Conservation (phyloP, 2,888 invertebrate species). For the Cordilura impudica region DNA sequence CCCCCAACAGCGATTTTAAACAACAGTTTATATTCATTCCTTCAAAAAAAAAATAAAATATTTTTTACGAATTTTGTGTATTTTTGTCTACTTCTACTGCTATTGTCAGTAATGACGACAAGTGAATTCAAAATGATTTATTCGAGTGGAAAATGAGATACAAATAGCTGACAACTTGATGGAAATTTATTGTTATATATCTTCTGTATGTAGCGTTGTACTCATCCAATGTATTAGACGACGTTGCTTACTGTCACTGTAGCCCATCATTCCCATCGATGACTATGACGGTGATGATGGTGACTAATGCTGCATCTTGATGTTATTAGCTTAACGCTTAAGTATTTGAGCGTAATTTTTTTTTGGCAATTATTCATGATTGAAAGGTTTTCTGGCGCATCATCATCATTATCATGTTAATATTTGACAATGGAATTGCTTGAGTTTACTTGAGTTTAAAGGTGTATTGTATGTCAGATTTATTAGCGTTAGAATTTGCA, state of each 20-base stretch:
- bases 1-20: neutral
- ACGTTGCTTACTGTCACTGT: conserved; percentile 36
- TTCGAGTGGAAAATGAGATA: conserved; percentile 68
- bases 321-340: conserved; percentile 60
- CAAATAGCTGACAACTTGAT: conserved; percentile 69
- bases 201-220: neutral
- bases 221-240: neutral
- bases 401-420: conserved; percentile 47
- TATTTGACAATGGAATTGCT: conserved; percentile 23
- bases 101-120: conserved; percentile 60
- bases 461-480: conserved; percentile 12
- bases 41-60: too few species aligned
- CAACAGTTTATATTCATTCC: neutral
- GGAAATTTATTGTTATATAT: conserved; percentile 65
- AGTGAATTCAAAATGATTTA: conserved; percentile 67
- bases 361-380: conserved; percentile 53
- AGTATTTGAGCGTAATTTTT: conserved; percentile 59
- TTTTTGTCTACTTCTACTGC: conserved; percentile 45
- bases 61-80: neutral
- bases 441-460: neutral
- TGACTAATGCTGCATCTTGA: conserved; percentile 55
- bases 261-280: conserved; percentile 54
- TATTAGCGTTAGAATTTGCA: conserved; percentile 19
- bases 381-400: conserved; percentile 54
- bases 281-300: conserved; percentile 39